Evolutionary conservation across 2,888 invertebrate genomes (phyloP).

Genomic region (Drosophila nigricruria): DNA sequence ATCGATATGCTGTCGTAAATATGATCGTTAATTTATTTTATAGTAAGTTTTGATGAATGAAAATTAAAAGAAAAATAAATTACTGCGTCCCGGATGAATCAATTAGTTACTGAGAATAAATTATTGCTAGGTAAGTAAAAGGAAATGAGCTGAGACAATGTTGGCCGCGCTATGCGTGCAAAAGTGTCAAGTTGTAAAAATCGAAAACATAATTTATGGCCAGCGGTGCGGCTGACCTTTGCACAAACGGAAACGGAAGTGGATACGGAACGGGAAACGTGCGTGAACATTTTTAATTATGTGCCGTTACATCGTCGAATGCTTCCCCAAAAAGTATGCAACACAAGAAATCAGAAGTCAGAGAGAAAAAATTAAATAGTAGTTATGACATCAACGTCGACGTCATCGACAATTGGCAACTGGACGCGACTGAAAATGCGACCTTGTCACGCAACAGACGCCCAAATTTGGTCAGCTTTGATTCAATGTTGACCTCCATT

Average conservation of each 20-base stretch:
- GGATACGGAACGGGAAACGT: conserved; percentile 47
- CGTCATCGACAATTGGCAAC: conserved; percentile 54
- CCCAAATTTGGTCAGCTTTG: conserved; percentile 51
- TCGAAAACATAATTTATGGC: conserved; percentile 50
- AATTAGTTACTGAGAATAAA: not conserved
- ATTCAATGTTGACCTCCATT: conserved; percentile 38
- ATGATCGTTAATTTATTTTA: not conserved
- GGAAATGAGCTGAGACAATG: not conserved
- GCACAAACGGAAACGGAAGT: conserved; percentile 46
- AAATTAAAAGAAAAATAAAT: not conserved
- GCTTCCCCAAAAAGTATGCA: conserved; percentile 5
- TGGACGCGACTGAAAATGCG: conserved; percentile 47
- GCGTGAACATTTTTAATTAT: conserved; percentile 74
- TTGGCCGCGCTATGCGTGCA: conserved; percentile 14
- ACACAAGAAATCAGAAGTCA: not conserved
- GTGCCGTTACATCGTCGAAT: conserved; percentile 32
- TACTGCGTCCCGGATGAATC: no score
- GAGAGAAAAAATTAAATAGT: not conserved
- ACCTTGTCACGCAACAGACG: conserved; percentile 60
- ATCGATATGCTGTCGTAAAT: not conserved
- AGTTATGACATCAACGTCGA: conserved; percentile 72
- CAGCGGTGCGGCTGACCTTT: conserved; percentile 42
- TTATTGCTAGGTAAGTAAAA: not conserved
- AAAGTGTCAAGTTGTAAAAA: conserved; percentile 64
- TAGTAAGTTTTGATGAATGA: not conserved